A percentile compares a stretch with the other conserved stretches of the same genome.
Conservation (phyloP, 1,140 invertebrate species). For the Drosophila ironensis region DNA sequence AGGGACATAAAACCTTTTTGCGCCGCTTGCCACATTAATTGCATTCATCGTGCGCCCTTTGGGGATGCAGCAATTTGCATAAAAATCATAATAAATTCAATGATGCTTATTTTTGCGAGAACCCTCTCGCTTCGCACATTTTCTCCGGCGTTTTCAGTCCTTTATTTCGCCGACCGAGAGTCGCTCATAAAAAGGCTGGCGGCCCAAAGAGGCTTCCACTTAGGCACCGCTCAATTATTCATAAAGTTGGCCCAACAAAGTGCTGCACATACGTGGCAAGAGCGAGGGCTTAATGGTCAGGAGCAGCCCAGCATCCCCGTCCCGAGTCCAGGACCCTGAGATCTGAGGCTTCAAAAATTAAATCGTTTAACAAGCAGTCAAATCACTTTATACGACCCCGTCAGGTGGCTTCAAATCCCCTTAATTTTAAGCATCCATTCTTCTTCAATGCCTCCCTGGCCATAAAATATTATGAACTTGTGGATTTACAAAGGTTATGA, state of each 20-base stretch:
- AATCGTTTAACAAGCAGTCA: conserved; percentile 37
- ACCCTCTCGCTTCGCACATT: conserved; percentile 21
- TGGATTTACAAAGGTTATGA: background rate
- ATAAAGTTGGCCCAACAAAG: conserved; percentile 48
- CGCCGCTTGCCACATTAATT: conserved; percentile 50
- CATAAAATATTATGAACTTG: conserved; percentile 31
- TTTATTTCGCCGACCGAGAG: conserved; percentile 22
- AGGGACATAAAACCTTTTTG: conserved; percentile 44
- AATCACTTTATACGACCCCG: conserved; percentile 22
- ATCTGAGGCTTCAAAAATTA: conserved; percentile 21
- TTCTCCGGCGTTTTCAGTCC: conserved; percentile 27
- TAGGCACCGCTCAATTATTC: conserved; percentile 65
- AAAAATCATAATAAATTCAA: conserved; percentile 75
- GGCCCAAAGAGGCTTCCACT: conserved; percentile 48
- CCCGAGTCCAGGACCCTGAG: background rate
- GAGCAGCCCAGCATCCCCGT: background rate
- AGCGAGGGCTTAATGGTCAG: conserved; percentile 25
- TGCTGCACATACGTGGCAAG: conserved; percentile 22
- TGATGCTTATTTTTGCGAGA: conserved; percentile 56
- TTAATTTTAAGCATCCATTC: background rate
- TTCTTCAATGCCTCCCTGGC: conserved; percentile 5
- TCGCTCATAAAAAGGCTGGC: conserved; percentile 36
- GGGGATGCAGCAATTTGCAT: conserved; percentile 56
- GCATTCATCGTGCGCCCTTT: conserved; percentile 29
- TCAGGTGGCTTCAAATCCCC: conserved; percentile 1